Conservation (phyloP, 2,888 invertebrate genomes). For the Microplitis manilae region DNA sequence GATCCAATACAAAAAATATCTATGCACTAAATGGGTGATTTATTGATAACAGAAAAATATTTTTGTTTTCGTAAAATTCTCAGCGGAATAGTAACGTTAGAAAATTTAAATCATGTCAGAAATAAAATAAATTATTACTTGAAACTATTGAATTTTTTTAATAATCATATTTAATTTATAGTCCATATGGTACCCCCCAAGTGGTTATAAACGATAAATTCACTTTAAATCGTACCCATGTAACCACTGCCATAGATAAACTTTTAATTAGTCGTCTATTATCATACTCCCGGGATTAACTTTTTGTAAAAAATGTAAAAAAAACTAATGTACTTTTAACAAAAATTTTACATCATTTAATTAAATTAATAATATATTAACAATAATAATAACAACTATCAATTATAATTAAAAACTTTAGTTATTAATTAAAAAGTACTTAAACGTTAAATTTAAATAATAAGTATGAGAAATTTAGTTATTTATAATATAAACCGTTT, state of each 20-base stretch:
- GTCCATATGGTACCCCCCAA: constrained; percentile 11
- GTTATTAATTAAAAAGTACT: background rate
- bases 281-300: constrained; percentile 3
- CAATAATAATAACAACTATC: background rate
- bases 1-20: background rate
- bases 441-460: background rate
- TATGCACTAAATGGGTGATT: background rate
- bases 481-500: background rate
- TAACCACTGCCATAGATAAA: constrained; percentile 20
- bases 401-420: background rate
- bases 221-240: constrained; percentile 3
- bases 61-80: background rate
- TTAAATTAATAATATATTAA: background rate
- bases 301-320: too few relatives aligned
- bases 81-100: background rate
- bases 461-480: background rate
- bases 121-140: constrained; percentile 1
- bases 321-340: too few relatives aligned
- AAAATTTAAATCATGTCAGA: background rate
- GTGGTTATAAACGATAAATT: constrained; percentile 26
- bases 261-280: constrained; percentile 39
- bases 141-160: background rate
- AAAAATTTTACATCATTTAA: background rate
- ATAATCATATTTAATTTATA: background rate
- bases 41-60: background rate